Evolutionary conservation across 1,140 invertebrate species (phyloP).

Genomic region (Adoxophyes honmai): DNA sequence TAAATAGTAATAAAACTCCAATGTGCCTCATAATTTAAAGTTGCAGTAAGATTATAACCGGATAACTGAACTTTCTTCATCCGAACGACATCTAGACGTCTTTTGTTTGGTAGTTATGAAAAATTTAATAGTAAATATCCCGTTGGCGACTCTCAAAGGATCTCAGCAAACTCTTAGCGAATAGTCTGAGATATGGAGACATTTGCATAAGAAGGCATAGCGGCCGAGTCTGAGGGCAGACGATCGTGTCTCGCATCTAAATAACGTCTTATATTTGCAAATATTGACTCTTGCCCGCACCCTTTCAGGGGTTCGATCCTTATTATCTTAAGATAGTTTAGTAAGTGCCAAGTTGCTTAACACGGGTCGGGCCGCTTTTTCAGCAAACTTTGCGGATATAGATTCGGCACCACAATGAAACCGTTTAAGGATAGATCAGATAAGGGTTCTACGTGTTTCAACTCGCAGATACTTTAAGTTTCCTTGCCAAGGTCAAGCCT

Average conservation of each 20-base stretch:
- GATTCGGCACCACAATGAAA: conserved; percentile 1
- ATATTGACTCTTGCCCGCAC: conserved; percentile 68
- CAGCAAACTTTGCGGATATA: conserved; percentile 20
- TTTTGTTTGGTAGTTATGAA: conserved; percentile 50
- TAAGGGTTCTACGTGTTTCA: conserved; percentile 5
- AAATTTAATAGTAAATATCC: conserved; percentile 57
- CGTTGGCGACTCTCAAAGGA: conserved; percentile 51
- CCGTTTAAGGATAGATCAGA: background rate
- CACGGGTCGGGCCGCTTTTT: conserved; percentile 29
- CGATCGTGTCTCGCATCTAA: conserved; percentile 71
- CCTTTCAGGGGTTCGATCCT: conserved; percentile 55
- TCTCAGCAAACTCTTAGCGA: conserved; percentile 59
- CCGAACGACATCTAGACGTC: background rate
- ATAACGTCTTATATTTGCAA: conserved; percentile 73
- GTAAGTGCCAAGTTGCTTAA: conserved; percentile 49
- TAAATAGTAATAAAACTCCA: too few relatives aligned
- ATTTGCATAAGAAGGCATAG: conserved; percentile 66
- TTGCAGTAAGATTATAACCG: too few relatives aligned
- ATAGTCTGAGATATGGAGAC: conserved; percentile 55
- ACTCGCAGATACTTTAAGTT: background rate
- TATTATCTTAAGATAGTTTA: conserved; percentile 62
- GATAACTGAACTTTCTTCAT: too few relatives aligned
- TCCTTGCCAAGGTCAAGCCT: background rate
- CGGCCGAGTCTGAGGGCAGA: conserved; percentile 42
- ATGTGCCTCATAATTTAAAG: too few relatives aligned